phyloP scores from a whole-genome alignment of 2,797 vertebrate species.

The Labroides dimidiatus region DNA sequence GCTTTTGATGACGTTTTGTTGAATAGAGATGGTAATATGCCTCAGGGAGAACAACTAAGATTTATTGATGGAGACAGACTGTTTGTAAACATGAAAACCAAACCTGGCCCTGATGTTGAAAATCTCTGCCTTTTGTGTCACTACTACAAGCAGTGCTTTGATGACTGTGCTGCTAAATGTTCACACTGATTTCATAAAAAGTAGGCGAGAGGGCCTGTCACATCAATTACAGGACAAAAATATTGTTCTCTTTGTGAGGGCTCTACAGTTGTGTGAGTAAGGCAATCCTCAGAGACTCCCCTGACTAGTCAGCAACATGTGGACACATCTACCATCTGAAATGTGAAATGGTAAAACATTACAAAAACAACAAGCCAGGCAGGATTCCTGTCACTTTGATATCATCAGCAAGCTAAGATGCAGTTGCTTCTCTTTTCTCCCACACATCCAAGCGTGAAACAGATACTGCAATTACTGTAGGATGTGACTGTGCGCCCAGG shows the following conservation, averaged over 20 bases:
- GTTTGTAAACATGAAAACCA: slow-evolving; percentile 42
- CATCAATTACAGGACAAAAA: slow-evolving; percentile 55
- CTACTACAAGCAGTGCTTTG: slow-evolving; percentile 60
- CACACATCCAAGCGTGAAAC: slow-evolving; percentile 19
- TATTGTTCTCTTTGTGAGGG: slow-evolving; percentile 43
- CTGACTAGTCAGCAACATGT: slow-evolving; percentile 53
- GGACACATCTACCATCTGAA: slow-evolving; percentile 20
- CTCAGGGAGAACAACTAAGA: background rate
- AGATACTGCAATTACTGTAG: slow-evolving; percentile 46
- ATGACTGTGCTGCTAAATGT: slow-evolving; percentile 55
- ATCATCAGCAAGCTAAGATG: slow-evolving; percentile 20
- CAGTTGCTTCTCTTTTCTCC: background rate
- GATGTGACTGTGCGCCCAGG: slow-evolving; percentile 54
- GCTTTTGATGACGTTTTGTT: background rate
- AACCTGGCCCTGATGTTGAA: slow-evolving; percentile 21
- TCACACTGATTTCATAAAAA: slow-evolving; percentile 61
- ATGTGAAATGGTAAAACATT: slow-evolving; percentile 37
- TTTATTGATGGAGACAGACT: background rate
- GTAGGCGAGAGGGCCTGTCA: slow-evolving; percentile 66
- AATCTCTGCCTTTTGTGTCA: slow-evolving; percentile 41
- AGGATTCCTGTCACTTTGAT: slow-evolving; percentile 28
- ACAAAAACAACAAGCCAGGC: slow-evolving; percentile 4
- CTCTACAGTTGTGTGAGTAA: slow-evolving; percentile 41
- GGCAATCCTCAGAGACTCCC: slow-evolving; percentile 51
- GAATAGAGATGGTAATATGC: background rate